These are phyloP conservation scores for Lasioglossum villosulum DNA, from an alignment of 2,888 invertebrate species.

Conservation along the genomic window DNA sequence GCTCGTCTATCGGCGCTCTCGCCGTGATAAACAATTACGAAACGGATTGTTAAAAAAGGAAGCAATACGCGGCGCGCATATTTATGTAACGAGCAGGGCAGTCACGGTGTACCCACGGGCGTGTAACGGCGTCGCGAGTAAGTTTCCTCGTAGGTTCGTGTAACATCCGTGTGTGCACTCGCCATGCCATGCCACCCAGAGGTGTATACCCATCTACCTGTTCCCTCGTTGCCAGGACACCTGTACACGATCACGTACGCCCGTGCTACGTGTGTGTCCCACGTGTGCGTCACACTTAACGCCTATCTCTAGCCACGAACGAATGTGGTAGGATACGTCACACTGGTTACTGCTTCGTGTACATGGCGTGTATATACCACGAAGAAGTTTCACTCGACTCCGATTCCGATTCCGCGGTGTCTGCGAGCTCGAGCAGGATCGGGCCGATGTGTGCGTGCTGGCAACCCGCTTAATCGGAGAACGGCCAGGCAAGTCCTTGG, in stretches of 20 bases:
- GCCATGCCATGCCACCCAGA: slow-evolving; percentile 28
- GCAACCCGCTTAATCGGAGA: slow-evolving; percentile 64
- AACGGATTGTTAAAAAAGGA: slow-evolving; percentile 78
- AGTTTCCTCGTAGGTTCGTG: slow-evolving; percentile 67
- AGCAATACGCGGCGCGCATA: slow-evolving; percentile 68
- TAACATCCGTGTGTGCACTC: slow-evolving; percentile 56
- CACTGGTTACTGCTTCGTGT: slow-evolving; percentile 1
- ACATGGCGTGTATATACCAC: slow-evolving; percentile 11
- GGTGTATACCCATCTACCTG: slow-evolving; percentile 24
- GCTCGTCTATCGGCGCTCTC: slow-evolving; percentile 16
- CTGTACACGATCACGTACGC: slow-evolving; percentile 51
- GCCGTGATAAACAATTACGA: slow-evolving; percentile 78
- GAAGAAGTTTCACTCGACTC: slow-evolving; percentile 58
- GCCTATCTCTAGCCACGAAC: slow-evolving; percentile 49
- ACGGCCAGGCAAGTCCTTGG: slow-evolving; percentile 75
- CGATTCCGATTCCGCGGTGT: slow-evolving; percentile 18
- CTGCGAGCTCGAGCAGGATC: not conserved
- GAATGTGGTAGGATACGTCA: slow-evolving; percentile 45
- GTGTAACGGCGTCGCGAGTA: slow-evolving; percentile 79
- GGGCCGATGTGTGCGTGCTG: slow-evolving; percentile 6
- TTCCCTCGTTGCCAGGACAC: slow-evolving; percentile 33
- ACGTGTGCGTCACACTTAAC: slow-evolving; percentile 57
- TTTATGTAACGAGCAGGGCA: slow-evolving; percentile 75
- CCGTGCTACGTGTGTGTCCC: slow-evolving; percentile 23
- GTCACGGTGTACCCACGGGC: slow-evolving; percentile 62